phyloP scores from a whole-genome alignment of 2,888 invertebrate genomes.

The Brenthis ino region DNA sequence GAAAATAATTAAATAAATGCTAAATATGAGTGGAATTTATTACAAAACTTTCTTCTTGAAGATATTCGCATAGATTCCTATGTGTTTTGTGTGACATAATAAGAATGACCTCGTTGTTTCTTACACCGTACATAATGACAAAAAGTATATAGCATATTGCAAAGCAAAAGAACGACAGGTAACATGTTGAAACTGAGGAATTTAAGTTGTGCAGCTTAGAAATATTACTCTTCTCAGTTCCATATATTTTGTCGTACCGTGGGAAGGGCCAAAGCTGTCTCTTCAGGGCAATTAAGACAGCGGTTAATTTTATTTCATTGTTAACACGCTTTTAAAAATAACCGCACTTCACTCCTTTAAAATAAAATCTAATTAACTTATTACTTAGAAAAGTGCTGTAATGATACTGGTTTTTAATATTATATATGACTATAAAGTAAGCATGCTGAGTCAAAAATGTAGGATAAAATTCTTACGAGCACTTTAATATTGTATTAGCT shows the following conservation, averaged over 20 bases:
- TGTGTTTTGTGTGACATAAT: too few species aligned
- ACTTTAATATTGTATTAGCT: too few species aligned
- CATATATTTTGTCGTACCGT: slow-evolving; percentile 49
- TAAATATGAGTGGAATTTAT: too few species aligned
- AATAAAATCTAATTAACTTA: slow-evolving; percentile 39
- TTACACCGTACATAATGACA: neutral
- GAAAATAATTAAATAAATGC: too few species aligned
- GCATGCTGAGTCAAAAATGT: too few species aligned
- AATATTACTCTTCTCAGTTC: slow-evolving; percentile 26
- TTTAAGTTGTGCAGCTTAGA: slow-evolving; percentile 20
- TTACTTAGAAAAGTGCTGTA: slow-evolving; percentile 45
- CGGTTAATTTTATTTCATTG: slow-evolving; percentile 61
- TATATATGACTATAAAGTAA: too few species aligned
- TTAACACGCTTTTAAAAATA: slow-evolving; percentile 45
- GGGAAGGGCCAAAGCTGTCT: slow-evolving; percentile 52
- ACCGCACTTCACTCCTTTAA: slow-evolving; percentile 34
- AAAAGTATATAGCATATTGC: neutral
- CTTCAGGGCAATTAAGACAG: slow-evolving; percentile 61
- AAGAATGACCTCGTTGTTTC: too few species aligned
- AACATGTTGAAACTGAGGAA: slow-evolving; percentile 11
- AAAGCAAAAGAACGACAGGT: slow-evolving; percentile 13
- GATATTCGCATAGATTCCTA: too few species aligned
- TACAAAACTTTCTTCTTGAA: too few species aligned
- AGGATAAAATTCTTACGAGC: too few species aligned
- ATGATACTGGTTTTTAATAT: too few species aligned